Evolutionary conservation across 2,113 vertebrate species (phyloP).

Genomic region (Ellobius talpinus): DNA sequence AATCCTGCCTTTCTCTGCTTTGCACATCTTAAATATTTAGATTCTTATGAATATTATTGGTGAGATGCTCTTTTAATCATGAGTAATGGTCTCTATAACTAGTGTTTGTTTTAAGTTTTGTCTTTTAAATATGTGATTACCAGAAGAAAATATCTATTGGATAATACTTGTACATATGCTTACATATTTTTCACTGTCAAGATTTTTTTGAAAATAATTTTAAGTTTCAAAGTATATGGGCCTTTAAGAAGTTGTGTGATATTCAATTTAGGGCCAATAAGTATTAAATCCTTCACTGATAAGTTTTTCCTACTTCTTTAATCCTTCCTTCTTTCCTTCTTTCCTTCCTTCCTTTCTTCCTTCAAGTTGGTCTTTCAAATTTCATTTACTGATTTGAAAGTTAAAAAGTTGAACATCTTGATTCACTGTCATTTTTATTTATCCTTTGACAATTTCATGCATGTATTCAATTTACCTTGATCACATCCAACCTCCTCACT

Average conservation of each 20-base stretch:
- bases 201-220: constrained; percentile 29
- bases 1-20: constrained; percentile 12
- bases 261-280: constrained; percentile 32
- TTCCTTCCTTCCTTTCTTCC: not conserved
- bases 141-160: constrained; percentile 8
- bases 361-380: not conserved
- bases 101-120: constrained; percentile 7
- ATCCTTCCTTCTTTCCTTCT: not conserved
- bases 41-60: not conserved
- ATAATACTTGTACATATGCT: constrained; percentile 34
- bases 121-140: not conserved
- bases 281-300: not conserved
- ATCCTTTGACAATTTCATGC: not conserved
- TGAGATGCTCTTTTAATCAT: constrained; percentile 49
- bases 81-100: not conserved
- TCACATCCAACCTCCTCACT: not conserved
- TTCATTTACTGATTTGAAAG: constrained; percentile 9
- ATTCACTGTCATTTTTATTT: not conserved
- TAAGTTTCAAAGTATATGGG: not conserved
- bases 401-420: not conserved
- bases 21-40: not conserved
- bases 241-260: not conserved
- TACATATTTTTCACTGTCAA: constrained; percentile 28
- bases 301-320: constrained; percentile 49
- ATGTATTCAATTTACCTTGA: not conserved